Percentiles rank a stretch among this genome's conserved stretches.
Conservation (phyloP, 2,113 vertebrate species). For the Hippocampus guttulatus region DNA sequence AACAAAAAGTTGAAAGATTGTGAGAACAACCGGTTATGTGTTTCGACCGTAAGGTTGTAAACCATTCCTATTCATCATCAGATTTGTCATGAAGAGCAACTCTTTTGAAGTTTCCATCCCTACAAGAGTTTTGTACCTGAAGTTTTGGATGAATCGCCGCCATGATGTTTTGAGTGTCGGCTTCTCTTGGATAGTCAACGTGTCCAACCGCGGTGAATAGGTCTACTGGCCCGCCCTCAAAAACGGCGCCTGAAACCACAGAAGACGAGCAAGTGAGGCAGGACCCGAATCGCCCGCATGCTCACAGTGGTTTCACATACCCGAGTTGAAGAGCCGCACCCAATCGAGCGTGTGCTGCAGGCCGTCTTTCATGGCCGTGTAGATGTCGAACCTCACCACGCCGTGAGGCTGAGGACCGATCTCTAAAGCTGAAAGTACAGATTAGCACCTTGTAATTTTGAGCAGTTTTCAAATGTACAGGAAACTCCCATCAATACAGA, state of each 20-base stretch:
- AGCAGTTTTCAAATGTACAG: too few species aligned
- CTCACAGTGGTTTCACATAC: conserved; percentile 27
- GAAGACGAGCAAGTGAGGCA: not conserved
- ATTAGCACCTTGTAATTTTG: not conserved
- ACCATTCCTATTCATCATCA: not conserved
- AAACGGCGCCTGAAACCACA: conserved; percentile 45
- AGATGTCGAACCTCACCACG: conserved; percentile 64
- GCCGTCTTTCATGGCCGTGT: conserved; percentile 49
- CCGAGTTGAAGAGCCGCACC: conserved; percentile 64
- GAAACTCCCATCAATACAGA: too few species aligned
- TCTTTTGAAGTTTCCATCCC: not conserved
- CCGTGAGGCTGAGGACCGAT: conserved; percentile 69
- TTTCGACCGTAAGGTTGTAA: not conserved
- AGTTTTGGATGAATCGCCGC: conserved; percentile 66
- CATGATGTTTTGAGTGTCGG: conserved; percentile 52
- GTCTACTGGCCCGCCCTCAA: conserved; percentile 60
- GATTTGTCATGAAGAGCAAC: not conserved
- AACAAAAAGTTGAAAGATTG: too few species aligned
- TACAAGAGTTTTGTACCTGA: conserved; percentile 44
- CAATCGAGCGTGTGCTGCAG: conserved; percentile 63
- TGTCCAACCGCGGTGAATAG: conserved; percentile 63
- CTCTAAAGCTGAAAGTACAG: conserved; percentile 58
- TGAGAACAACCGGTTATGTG: too few species aligned
- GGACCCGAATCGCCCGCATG: not conserved
- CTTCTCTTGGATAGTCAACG: conserved; percentile 65